phyloP scores from a whole-genome alignment of 2,888 invertebrate genomes.

The Eupeodes luniger region DNA sequence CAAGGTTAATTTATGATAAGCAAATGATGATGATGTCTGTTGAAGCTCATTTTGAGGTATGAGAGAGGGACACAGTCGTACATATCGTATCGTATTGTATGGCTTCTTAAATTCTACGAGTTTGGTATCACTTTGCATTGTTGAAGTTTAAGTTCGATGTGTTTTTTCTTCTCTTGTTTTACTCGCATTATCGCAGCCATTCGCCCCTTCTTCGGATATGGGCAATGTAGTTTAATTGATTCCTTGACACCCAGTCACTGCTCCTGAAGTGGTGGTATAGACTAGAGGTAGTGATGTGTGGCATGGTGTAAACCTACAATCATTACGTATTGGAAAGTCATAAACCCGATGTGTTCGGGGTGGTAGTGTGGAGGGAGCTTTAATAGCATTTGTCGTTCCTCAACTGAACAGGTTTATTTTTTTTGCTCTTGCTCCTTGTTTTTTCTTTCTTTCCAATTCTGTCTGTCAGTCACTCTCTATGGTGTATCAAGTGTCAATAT shows the following conservation, averaged over 20 bases:
- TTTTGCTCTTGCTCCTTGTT: constrained; percentile 25
- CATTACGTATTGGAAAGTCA: constrained; percentile 46
- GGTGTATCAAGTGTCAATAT: constrained; percentile 69
- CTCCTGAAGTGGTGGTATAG: constrained; percentile 31
- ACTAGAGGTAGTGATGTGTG: neutral
- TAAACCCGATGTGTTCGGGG: neutral
- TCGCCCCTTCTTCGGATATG: constrained; percentile 14
- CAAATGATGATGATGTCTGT: constrained; percentile 63
- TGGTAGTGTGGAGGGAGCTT: neutral
- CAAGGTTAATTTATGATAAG: constrained; percentile 73
- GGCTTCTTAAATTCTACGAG: constrained; percentile 63
- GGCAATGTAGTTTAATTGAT: constrained; percentile 72
- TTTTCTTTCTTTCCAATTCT: constrained; percentile 2
- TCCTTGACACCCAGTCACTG: constrained; percentile 73
- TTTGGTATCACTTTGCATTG: constrained; percentile 48
- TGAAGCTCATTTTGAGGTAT: constrained; percentile 2
- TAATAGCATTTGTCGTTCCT: constrained; percentile 52
- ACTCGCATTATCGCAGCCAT: neutral
- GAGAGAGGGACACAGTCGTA: neutral
- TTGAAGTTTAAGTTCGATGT: neutral
- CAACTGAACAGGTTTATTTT: constrained; percentile 58
- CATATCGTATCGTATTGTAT: constrained; percentile 15
- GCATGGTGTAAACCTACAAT: constrained; percentile 17
- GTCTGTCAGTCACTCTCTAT: constrained; percentile 45
- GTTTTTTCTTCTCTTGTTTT: neutral